Base-by-base conservation (phyloP, 2,797 vertebrate species). In the Chelmon rostratus region DNA sequence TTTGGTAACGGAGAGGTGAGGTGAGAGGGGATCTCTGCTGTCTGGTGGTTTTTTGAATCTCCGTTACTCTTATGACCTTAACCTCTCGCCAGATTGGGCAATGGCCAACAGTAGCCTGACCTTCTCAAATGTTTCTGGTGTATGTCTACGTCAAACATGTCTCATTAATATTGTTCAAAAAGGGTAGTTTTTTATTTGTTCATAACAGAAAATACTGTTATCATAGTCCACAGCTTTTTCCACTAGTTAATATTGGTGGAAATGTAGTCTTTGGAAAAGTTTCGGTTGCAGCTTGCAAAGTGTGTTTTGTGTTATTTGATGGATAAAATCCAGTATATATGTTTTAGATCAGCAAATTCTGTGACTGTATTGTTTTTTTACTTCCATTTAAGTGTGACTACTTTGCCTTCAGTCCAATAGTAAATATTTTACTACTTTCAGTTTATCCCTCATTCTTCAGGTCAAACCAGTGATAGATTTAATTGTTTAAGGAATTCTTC, bases 31-130 rank as follows among this genome's bases (percentile, higher is more conserved):
- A 57, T 76, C 80, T 81, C 47, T 70, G 56, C 82, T 78, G 70
- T 54, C 42, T 52, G 33, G 44, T 84, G 73, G 38, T 73, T 78
- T 62, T 76, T 78, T 83, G 74, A 83, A 57, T 87, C 78, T 84
- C 56, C 79, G 68, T 37, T 56, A 85, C 84, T 78, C 81, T 56
- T 61, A 63, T 90, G 87, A 90, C 92, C 90, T 90, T 88, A 91
- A 89, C 79, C 84, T 49, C 68, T 78, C n/a, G 79, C 81, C 84
- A 88, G 70, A 73, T 68, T 71, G 81, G 83, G 73, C 70, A 84
- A 75, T 67, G 35, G 81, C 79, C 74, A 87, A 62, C 69, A 67
- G 88, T 89, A 85, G 89, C 63, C 75, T 82, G 87, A 92, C 82
- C 84, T 84, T 87, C 79, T 88, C 81, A 86, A 78, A 86, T 88